Conservation (phyloP, 2,113 vertebrate genomes). For the Megaceryle torquata region DNA sequence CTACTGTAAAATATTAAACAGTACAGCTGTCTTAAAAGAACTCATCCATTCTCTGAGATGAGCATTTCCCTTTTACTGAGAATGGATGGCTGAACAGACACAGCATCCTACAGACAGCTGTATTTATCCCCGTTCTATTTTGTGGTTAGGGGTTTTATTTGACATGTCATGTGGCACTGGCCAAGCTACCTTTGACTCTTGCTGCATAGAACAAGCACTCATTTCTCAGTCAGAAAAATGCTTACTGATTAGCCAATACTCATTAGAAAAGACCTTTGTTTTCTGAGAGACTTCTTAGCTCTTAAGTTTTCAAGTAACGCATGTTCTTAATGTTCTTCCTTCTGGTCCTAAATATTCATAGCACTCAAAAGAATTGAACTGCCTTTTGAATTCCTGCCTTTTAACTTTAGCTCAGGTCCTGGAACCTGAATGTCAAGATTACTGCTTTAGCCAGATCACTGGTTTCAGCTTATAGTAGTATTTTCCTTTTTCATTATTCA, state of each 20-base stretch:
- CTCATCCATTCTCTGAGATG: neutral
- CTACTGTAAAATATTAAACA: neutral
- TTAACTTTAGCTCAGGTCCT: neutral
- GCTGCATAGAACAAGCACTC: neutral
- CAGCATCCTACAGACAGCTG: neutral
- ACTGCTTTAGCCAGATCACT: neutral
- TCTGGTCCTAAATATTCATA: neutral
- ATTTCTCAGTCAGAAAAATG: neutral
- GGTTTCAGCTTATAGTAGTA: neutral
- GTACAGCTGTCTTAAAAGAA: neutral
- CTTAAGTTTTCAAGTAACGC: neutral
- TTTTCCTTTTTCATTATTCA: neutral
- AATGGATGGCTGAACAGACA: neutral
- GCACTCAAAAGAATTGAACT: neutral
- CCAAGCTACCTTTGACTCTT: neutral
- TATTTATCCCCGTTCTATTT: neutral
- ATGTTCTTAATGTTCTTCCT: neutral
- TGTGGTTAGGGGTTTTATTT: neutral
- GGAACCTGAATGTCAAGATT: neutral
- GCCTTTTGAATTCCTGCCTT: neutral
- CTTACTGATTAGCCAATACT: neutral
- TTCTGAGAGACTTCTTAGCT: neutral
- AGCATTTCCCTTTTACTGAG: neutral
- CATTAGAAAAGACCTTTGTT: neutral
- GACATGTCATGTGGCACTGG: neutral